Evolutionary conservation across 2,113 vertebrate genomes (phyloP).

Genomic region (Petrocephalus microphthalmus): DNA sequence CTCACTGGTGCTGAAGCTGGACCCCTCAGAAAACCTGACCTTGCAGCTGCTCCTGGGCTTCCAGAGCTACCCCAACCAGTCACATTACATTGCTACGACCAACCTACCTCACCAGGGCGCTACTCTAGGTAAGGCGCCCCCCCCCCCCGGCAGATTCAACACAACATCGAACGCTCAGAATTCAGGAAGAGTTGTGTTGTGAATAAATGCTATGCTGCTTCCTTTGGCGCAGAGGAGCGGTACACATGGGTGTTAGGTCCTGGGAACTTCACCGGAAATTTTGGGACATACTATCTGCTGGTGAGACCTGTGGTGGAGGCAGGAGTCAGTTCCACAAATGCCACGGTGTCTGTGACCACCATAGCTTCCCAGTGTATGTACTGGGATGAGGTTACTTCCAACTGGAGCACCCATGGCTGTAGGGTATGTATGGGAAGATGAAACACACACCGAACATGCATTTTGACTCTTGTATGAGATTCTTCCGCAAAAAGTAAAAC

Average conservation of each 20-base stretch:
- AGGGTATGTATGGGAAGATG: constrained; percentile 59
- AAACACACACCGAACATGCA: background rate
- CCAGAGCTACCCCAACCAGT: constrained; percentile 68
- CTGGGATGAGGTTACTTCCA: constrained; percentile 70
- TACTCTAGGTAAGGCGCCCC: constrained; percentile 60
- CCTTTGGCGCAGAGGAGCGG: constrained; percentile 57
- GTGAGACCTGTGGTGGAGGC: constrained; percentile 61
- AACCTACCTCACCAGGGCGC: constrained; percentile 53
- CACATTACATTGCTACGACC: constrained; percentile 61
- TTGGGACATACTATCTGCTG: constrained; percentile 72
- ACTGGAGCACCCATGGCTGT: constrained; percentile 79
- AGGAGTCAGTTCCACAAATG: constrained; percentile 55
- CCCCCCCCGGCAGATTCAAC: background rate
- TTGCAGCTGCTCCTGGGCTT: constrained; percentile 73
- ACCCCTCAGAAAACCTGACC: constrained; percentile 63
- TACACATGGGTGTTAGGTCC: constrained; percentile 80
- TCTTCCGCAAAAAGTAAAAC: background rate
- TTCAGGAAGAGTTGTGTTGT: background rate
- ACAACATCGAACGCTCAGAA: background rate
- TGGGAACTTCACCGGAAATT: constrained; percentile 61
- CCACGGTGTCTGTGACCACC: constrained; percentile 64
- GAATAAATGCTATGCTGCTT: background rate
- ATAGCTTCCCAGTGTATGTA: constrained; percentile 81
- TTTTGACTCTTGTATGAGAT: background rate
- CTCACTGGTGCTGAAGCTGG: constrained; percentile 75